Percentiles rank a stretch among this genome's conserved stretches.
Conservation (phyloP, 2,797 vertebrate species). For the Chelmon rostratus region DNA sequence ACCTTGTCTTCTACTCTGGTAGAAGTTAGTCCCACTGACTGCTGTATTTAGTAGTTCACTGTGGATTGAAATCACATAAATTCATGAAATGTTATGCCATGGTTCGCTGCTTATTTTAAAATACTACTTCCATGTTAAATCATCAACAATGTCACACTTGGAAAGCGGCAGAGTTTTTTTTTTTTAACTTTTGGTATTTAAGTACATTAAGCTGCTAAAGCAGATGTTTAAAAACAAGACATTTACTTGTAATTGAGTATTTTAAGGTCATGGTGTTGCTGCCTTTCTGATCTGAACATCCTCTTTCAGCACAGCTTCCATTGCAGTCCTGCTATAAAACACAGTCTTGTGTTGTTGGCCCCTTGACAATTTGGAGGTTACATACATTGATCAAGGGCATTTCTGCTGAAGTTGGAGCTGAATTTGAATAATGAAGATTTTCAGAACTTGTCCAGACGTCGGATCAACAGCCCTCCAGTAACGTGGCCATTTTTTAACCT, state of each 20-base stretch:
- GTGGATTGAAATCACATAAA: too few species aligned
- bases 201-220: neutral
- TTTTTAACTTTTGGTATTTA: neutral
- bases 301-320: neutral
- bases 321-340: conserved; percentile 3
- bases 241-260: neutral
- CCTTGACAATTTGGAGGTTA: conserved; percentile 10
- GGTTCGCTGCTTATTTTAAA: too few species aligned
- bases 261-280: neutral
- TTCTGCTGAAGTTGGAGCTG: neutral
- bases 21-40: neutral
- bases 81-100: too few species aligned
- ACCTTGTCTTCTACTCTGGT: neutral
- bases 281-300: conserved; percentile 1
- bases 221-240: neutral
- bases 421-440: neutral
- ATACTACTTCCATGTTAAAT: neutral
- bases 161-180: neutral
- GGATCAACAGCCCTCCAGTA: conserved; percentile 14
- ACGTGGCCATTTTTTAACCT: conserved; percentile 21
- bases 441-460: conserved; percentile 21
- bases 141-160: neutral
- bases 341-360: conserved; percentile 2
- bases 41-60: neutral
- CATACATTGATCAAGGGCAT: neutral